Conservation (phyloP, 2,113 vertebrate species). For the Gobio gobio region DNA sequence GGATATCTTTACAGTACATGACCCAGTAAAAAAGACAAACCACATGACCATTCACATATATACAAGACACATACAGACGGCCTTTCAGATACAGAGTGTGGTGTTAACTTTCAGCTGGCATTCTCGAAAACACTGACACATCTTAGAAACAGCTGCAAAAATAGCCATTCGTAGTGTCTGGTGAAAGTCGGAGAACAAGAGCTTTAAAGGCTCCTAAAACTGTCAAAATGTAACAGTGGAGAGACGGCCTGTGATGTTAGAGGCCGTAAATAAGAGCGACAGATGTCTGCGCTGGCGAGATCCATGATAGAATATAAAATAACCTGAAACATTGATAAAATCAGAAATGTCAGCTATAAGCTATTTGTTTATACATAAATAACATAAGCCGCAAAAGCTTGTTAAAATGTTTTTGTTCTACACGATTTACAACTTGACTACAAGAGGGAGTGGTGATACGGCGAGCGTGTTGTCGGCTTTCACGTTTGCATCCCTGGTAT, state of each 20-base stretch:
- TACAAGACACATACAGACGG: constrained; percentile 29
- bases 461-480: constrained; percentile 38
- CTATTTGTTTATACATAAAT: background rate
- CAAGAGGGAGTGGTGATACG: constrained; percentile 35
- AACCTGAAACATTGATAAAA: constrained; percentile 53
- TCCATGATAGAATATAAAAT: constrained; percentile 47
- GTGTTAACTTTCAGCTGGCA: constrained; percentile 62
- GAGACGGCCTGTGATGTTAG: constrained; percentile 35
- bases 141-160: constrained; percentile 69
- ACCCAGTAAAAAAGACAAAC: background rate
- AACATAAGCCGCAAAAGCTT: background rate
- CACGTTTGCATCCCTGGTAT: constrained; percentile 36
- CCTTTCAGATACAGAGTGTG: constrained; percentile 62
- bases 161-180: constrained; percentile 54
- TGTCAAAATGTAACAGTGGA: constrained; percentile 46
- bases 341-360: background rate
- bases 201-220: constrained; percentile 38
- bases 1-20: background rate
- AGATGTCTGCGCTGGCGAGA: constrained; percentile 9
- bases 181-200: constrained; percentile 37
- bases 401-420: background rate
- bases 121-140: constrained; percentile 67
- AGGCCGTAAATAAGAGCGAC: constrained; percentile 46
- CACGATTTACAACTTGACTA: constrained; percentile 24
- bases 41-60: constrained; percentile 10